phyloP scores from a whole-genome alignment of 1,140 invertebrate species.

The Zeugodacus cucurbitae region DNA sequence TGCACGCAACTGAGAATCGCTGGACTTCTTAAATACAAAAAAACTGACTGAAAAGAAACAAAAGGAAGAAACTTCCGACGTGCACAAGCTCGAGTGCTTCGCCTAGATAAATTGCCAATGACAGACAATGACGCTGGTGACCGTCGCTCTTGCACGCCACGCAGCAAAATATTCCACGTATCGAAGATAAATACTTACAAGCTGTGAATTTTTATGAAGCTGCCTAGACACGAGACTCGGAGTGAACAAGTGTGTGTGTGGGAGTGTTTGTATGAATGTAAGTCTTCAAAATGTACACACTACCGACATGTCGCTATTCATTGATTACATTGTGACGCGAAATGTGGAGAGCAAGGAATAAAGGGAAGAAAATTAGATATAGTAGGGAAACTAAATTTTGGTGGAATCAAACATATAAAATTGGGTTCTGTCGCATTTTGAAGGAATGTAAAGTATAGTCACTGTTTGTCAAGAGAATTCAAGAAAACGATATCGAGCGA shows the following conservation, averaged over 20 bases:
- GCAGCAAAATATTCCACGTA: constrained; percentile 9
- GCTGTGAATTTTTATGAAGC: neutral
- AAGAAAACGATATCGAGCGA: too few species aligned
- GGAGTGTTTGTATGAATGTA: neutral
- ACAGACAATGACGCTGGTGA: constrained; percentile 1
- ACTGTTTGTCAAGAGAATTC: too few species aligned
- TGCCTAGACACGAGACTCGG: neutral
- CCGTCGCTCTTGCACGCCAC: neutral
- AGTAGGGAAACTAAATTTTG: too few species aligned
- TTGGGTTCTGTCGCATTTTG: too few species aligned
- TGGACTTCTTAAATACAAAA: neutral
- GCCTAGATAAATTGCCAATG: neutral
- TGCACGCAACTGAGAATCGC: neutral
- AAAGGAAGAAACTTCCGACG: neutral
- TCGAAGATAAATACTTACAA: neutral
- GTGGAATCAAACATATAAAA: too few species aligned
- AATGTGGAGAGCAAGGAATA: neutral
- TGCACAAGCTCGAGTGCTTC: neutral
- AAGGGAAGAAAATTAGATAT: too few species aligned
- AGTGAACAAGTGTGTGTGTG: neutral
- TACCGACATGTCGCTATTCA: neutral
- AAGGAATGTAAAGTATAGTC: too few species aligned
- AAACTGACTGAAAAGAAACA: neutral
- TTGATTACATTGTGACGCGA: neutral
- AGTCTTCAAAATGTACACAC: neutral